Percentiles rank a stretch among this genome's conserved stretches.
Conservation (phyloP, 2,888 invertebrate genomes). For the Hyppa rectilinea region DNA sequence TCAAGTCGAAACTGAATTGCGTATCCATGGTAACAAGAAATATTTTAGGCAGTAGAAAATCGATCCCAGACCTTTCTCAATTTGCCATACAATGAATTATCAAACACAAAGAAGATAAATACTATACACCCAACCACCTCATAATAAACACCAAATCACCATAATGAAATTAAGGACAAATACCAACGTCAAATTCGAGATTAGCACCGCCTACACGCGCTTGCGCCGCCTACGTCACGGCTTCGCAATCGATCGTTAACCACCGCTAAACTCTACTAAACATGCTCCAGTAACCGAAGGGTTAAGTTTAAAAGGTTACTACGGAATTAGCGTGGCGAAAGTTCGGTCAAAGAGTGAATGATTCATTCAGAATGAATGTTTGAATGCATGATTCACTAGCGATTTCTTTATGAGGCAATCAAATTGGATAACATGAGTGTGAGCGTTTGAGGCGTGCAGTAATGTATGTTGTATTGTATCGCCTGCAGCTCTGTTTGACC, state of each 20-base stretch:
- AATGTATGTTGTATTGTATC: conserved; percentile 5
- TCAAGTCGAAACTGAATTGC: background rate
- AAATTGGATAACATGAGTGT: conserved; percentile 52
- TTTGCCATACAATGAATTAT: background rate
- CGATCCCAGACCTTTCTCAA: background rate
- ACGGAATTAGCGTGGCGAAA: conserved; percentile 64
- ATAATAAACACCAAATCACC: conserved; percentile 17
- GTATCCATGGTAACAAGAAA: background rate
- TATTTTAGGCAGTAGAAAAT: background rate
- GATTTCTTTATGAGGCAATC: conserved; percentile 63
- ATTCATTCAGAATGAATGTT: conserved; percentile 58
- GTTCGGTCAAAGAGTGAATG: conserved; percentile 52
- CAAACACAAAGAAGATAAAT: background rate
- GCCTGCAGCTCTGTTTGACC: conserved; percentile 7
- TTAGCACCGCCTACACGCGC: conserved; percentile 57
- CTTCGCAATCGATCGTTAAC: conserved; percentile 61
- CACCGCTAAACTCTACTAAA: conserved; percentile 45
- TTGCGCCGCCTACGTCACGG: conserved; percentile 64
- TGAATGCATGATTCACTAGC: conserved; percentile 60
- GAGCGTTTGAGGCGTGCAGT: conserved; percentile 29
- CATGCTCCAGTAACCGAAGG: conserved; percentile 60
- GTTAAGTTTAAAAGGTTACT: conserved; percentile 55
- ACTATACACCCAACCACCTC: background rate
- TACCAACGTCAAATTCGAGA: conserved; percentile 40
- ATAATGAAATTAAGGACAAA: conserved; percentile 54